A percentile compares a stretch with the other conserved stretches of the same genome.
Evolutionary conservation across 2,797 vertebrate species (phyloP).

Genomic region (Lagodon rhomboides): DNA sequence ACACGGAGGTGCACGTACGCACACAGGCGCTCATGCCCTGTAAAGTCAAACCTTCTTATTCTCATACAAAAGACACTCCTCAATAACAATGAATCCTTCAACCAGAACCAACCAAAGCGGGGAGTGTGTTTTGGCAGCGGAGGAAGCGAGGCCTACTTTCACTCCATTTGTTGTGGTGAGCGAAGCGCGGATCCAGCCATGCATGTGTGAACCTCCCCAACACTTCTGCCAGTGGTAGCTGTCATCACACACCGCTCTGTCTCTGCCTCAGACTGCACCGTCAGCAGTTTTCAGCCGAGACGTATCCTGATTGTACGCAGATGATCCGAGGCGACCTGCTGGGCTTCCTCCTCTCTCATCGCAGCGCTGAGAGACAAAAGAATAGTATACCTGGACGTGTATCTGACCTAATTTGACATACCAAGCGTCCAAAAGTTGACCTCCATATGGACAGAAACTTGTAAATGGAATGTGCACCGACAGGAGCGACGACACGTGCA

Average conservation of each 20-base stretch:
- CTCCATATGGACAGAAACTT: not conserved
- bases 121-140: conserved; percentile 72
- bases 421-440: not conserved
- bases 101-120: conserved; percentile 53
- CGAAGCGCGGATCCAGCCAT: conserved; percentile 38
- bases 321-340: conserved; percentile 34
- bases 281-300: conserved; percentile 56
- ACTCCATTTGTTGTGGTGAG: conserved; percentile 19
- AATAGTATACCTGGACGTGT: not conserved
- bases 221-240: conserved; percentile 41
- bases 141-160: conserved; percentile 25
- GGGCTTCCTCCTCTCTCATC: conserved; percentile 33
- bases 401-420: not conserved
- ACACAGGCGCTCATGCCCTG: not conserved
- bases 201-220: conserved; percentile 52
- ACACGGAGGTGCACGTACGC: not conserved
- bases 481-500: conserved; percentile 17
- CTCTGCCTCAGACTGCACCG: conserved; percentile 26
- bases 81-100: conserved; percentile 58
- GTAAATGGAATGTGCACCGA: not conserved
- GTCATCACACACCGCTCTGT: conserved; percentile 56
- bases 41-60: conserved; percentile 34
- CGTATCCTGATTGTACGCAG: conserved; percentile 37
- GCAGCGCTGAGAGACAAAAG: not conserved
- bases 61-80: conserved; percentile 33